Percentiles rank a stretch among this genome's conserved stretches.
phyloP scores from a whole-genome alignment of 37 sponge, comb jelly and placozoan genomes.

The Cliona cf. orientalis region DNA sequence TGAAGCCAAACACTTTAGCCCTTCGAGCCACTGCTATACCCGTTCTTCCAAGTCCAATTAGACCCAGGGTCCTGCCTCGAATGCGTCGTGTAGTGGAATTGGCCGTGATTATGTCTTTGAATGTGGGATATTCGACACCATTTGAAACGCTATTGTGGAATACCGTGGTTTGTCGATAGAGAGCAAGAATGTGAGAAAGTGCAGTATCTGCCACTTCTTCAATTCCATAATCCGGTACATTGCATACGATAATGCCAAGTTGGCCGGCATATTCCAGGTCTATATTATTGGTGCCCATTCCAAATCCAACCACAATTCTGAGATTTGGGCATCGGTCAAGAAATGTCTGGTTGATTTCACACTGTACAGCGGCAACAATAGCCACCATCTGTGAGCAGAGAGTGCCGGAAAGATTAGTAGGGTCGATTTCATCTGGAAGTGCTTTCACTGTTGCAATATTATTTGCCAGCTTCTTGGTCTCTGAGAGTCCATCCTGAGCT shows the following conservation, averaged over 20 bases:
- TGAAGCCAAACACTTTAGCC: slow-evolving; percentile 81
- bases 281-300: slow-evolving; percentile 80
- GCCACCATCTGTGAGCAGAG: slow-evolving; percentile 41
- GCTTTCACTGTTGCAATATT: slow-evolving; percentile 33
- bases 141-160: slow-evolving; percentile 35
- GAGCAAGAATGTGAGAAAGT: slow-evolving; percentile 67
- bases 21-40: slow-evolving; percentile 75
- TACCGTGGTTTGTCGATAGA: slow-evolving; percentile 67
- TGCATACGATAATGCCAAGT: slow-evolving; percentile 68
- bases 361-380: slow-evolving; percentile 38
- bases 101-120: slow-evolving; percentile 13
- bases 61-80: slow-evolving; percentile 79
- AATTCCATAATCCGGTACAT: slow-evolving; percentile 85
- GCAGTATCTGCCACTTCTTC: slow-evolving; percentile 90
- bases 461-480: too few relatives aligned
- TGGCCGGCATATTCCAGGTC: slow-evolving; percentile 63
- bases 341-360: slow-evolving; percentile 17
- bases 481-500: too few relatives aligned
- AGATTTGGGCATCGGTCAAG: slow-evolving; percentile 61
- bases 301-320: slow-evolving; percentile 56
- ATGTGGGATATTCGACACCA: slow-evolving; percentile 18
- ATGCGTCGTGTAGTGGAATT: slow-evolving; percentile 65
- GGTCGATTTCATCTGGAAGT: slow-evolving; percentile 8
- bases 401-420: slow-evolving; percentile 13
- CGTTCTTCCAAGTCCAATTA: slow-evolving; percentile 83